Evolutionary conservation across 1,140 invertebrate genomes (phyloP).

Genomic region (Grapholita molesta): DNA sequence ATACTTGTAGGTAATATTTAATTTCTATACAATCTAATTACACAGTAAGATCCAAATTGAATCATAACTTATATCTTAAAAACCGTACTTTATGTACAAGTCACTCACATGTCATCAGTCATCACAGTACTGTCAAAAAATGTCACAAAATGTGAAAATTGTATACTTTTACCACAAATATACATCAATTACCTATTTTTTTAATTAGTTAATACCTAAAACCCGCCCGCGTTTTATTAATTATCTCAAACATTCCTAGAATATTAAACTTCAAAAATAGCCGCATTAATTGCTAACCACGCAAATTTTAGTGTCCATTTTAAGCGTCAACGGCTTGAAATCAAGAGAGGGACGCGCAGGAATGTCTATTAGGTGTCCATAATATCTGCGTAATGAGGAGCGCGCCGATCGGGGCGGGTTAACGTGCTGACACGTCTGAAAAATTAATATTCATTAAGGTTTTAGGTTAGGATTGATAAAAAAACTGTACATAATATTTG

Average conservation of each 20-base stretch:
- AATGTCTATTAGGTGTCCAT: slow-evolving; percentile 42
- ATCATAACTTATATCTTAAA: no score
- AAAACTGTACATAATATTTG: no score
- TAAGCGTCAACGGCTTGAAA: slow-evolving; percentile 28
- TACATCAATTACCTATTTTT: background rate
- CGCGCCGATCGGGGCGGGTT: slow-evolving; percentile 29
- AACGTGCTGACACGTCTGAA: slow-evolving; percentile 24
- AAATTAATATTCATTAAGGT: background rate
- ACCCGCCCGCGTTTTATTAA: background rate
- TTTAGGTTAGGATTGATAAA: background rate
- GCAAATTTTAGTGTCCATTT: slow-evolving; percentile 30
- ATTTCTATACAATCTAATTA: no score
- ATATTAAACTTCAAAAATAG: slow-evolving; percentile 16
- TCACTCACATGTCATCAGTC: no score
- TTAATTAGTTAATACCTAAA: background rate
- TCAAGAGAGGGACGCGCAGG: slow-evolving; percentile 32
- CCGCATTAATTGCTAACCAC: slow-evolving; percentile 9
- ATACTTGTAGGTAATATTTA: no score
- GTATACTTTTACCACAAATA: no score
- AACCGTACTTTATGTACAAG: no score
- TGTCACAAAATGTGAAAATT: no score
- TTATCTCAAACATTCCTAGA: background rate
- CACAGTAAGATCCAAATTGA: no score
- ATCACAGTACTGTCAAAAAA: no score
- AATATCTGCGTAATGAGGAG: slow-evolving; percentile 41